Base-by-base conservation (phyloP, 2,888 invertebrate species). In the Himalopsyche kuldschensis region DNA sequence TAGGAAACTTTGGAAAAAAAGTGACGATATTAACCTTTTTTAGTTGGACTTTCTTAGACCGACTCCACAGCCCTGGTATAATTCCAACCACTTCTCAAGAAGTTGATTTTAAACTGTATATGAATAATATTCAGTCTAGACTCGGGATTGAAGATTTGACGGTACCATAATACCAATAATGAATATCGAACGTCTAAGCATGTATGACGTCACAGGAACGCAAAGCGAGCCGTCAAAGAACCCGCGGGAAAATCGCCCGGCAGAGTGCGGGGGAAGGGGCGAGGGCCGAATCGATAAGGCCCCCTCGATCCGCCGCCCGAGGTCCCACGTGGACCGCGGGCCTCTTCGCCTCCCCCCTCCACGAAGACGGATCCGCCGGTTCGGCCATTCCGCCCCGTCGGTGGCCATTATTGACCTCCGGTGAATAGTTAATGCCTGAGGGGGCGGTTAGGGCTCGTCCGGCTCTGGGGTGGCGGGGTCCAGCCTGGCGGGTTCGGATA, bases 391-490 rank as follows among this genome's bases (percentile, higher is more conserved):
- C 78, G 81, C 81, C 82, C 82, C 84, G 84, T 78, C 41, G 41
- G 41, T 84, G 82, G 80, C 83, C 84, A 82, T 86, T 84, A 82
- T 84, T 87, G 77, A 84, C 86, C 86, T 86, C 82, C 82, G 85
- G 78, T 86, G 86, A 82, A 86, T 85, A 83, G 87, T 78, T 75
- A 81, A 86, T 83, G 84, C 84, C 86, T 85, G 81, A 80, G 86
- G 83, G 84, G 55, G 55, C 20, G 55, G 55, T 55, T 20, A 24
- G 55, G 55, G 47, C 47, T 82, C 81, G 55, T 55, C 55, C 55
- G 55, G 83, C 82, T 80, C 69, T 88, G 88, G 87, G 87, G 86
- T 88, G 87, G 87, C 88, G 88, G 88, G 89, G 87, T 87, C 87
- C 87, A 86, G 55, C 55, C 55, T 15, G 20, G 55, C 81, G 48